Evolutionary conservation across 2,797 vertebrate species (phyloP).

Genomic region (Sebastiscus tertius): DNA sequence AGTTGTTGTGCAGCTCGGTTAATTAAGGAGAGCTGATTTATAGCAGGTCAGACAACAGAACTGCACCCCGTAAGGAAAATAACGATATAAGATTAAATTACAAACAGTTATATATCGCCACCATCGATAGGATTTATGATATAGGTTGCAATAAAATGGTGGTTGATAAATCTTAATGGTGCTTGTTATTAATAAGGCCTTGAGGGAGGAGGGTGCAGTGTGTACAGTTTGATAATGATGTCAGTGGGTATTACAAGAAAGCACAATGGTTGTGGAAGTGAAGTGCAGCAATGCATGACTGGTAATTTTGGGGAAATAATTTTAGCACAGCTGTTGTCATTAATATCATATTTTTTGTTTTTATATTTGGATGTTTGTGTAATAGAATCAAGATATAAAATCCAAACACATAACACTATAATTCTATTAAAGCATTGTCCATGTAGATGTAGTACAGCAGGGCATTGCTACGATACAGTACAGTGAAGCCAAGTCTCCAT

Average conservation of each 20-base stretch:
- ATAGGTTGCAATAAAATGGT: conserved; percentile 87
- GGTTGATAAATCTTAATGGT: conserved; percentile 94
- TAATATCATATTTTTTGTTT: not conserved
- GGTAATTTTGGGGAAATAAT: conserved; percentile 4
- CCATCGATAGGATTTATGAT: conserved; percentile 87
- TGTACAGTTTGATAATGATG: conserved; percentile 52
- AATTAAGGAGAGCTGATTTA: conserved; percentile 91
- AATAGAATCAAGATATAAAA: not conserved
- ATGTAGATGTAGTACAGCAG: conserved; percentile 22
- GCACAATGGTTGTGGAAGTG: conserved; percentile 29
- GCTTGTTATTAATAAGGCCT: conserved; percentile 90
- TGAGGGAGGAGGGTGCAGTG: conserved; percentile 50
- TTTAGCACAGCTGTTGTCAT: not conserved
- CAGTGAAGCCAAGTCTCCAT: conserved; percentile 63
- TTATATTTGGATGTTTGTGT: not conserved
- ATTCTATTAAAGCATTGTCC: conserved; percentile 17
- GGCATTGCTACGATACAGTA: conserved; percentile 25
- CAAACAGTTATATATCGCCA: conserved; percentile 83
- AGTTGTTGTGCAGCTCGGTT: conserved; percentile 84
- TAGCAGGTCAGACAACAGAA: conserved; percentile 78
- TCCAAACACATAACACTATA: not conserved
- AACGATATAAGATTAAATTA: conserved; percentile 89
- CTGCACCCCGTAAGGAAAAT: conserved; percentile 70
- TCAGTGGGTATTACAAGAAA: conserved; percentile 43
- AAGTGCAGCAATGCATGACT: conserved; percentile 1